These are phyloP conservation scores for Archivesica marissinica DNA, from an alignment of 1,140 invertebrate genomes.

Conservation along the genomic window DNA sequence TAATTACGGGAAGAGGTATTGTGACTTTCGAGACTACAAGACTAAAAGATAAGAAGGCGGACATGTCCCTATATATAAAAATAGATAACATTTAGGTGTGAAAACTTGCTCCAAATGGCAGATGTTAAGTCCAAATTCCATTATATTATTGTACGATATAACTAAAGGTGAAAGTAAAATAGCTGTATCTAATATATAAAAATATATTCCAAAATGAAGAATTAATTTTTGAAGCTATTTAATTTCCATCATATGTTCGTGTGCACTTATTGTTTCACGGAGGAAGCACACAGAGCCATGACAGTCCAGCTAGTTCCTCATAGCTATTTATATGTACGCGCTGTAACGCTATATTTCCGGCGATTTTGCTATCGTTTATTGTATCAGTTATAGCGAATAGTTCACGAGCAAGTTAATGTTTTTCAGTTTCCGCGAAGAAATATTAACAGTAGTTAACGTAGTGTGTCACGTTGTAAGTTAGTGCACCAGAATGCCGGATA, in stretches of 20 bases:
- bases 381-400: not conserved
- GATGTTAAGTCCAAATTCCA: not conserved
- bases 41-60: conserved; percentile 21
- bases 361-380: conserved; percentile 20
- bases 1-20: not conserved
- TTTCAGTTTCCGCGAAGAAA: conserved; percentile 13
- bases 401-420: not conserved
- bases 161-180: not conserved
- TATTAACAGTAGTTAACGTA: too few species aligned
- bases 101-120: not conserved
- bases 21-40: not conserved
- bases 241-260: too few species aligned
- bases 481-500: too few species aligned
- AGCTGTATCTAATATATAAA: too few species aligned
- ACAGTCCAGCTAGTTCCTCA: too few species aligned
- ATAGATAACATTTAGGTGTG: not conserved
- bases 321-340: not conserved
- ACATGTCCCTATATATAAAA: not conserved
- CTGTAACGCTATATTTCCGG: not conserved
- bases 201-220: too few species aligned
- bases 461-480: too few species aligned
- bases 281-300: too few species aligned
- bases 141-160: not conserved
- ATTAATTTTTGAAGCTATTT: too few species aligned
- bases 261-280: too few species aligned